Evolutionary conservation across 2,888 invertebrate species (phyloP), one percentile per base, ranked within the genome.

Genomic region (Micropterix aruncella): DNA sequence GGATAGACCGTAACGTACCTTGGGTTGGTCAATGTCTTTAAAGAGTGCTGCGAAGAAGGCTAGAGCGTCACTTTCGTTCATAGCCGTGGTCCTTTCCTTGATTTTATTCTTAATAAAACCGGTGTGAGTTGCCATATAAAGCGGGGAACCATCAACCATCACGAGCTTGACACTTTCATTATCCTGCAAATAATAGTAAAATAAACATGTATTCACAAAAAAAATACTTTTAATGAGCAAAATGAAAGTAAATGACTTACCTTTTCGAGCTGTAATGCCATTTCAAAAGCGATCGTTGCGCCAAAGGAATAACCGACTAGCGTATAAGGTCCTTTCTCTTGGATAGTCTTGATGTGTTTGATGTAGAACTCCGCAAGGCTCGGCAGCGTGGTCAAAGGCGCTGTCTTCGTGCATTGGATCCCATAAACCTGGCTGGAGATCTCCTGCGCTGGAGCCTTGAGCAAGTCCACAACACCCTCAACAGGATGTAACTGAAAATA

Each of bases 271-370:
- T 88, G 85, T 19, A 85, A 66, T 18, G 89, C 89, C 82, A 97
- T 95, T 70, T 96, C 96, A 61, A 93, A 90, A 15, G 93, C 94
- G 27, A 97, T 85, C 53, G 86, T 81, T 38, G 92, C 90, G 49
- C 99, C 97, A 64, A 90, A 96, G 0, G 96, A 97, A 67, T 99
- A 97, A 2, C 96, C 97, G 39, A 88, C 79, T 50, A 99, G 68
- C 42, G 81, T 78, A 72, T 91, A 95, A 2, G 95, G 93, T 49
- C 92, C 89, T 46, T 70, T 64, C 5, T 81, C 77, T 66, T 92
- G 91, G 40, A 85, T 68, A 43, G 74, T 73, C 58, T 80, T 81
- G 56, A 95, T 77, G 62, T 85, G 77, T 60, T 66, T 58, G 18
- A 87, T 69, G 63, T 87, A 87, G 65, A 73, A 81, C 38, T 65